Evolutionary conservation across 2,888 invertebrate genomes (phyloP), one percentile per base, ranked within the genome.

Genomic region (Amiota mariae): DNA sequence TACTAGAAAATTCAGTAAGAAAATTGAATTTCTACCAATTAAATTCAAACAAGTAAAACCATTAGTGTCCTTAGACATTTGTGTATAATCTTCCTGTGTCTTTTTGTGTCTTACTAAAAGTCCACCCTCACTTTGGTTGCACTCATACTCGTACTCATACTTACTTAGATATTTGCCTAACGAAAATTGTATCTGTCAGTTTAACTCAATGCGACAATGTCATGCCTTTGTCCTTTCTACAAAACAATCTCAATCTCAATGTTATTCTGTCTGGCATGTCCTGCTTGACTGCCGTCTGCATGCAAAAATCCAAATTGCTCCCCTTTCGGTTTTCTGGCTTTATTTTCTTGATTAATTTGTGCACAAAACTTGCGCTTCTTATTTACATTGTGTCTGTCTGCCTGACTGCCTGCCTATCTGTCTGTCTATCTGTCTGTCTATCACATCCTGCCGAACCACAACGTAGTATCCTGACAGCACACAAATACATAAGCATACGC

Each of bases 281-380:
- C 54, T 54, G 18, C 20, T 20, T 20, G 59, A 20, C 59, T 18
- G 59, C 20, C 59, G 59, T 18, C n/a, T 51, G 54, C 67, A 68
- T 68, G 67, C 67, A 68, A 68, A 68, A 68, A 18, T 68, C 36
- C 46, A 46, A n/a, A 9, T 77, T 82, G 77, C 77, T 81, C 74
- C 76, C 67, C 74, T 76, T 73, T 75, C 68, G 24, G 86, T 80
- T 54, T 54, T 77, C 84, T 83, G 83, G 77, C 84, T 83, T 82
- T 82, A 82, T 85, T 82, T 82, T 82, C 83, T 83, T 83, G 83
- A 83, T 83, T 83, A 83, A 83, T 83, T 83, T 86, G 85, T 78
- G 86, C 76, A 66, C 36, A 83, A 80, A 86, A 84, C 76, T 83
- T 77, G 77, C 75, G 75, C 74, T 77, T 74, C 73, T 68, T 77